phyloP scores from a whole-genome alignment of 2,888 invertebrate genomes.

The Theodoxus fluviatilis region DNA sequence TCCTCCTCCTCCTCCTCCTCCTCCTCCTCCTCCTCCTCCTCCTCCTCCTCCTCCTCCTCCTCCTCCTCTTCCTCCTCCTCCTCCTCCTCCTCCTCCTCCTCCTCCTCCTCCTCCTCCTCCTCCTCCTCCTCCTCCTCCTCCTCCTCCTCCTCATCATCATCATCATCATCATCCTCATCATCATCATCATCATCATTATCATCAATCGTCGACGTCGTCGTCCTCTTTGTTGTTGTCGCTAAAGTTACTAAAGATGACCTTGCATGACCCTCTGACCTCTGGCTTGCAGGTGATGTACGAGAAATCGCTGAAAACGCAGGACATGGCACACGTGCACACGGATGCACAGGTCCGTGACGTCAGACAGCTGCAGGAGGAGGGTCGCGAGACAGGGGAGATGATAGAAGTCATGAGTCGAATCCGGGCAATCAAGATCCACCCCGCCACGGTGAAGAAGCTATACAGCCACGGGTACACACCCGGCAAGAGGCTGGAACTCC shows the following conservation, averaged over 20 bases:
- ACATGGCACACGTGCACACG: slow-evolving; percentile 21
- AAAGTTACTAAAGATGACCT: background rate
- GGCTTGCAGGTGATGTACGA: slow-evolving; percentile 27
- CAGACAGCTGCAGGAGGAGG: slow-evolving; percentile 28
- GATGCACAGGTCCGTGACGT: slow-evolving; percentile 24
- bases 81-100: background rate
- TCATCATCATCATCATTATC: background rate
- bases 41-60: too few species aligned
- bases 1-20: too few species aligned
- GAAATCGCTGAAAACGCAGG: slow-evolving; percentile 23
- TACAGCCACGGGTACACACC: slow-evolving; percentile 48
- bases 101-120: background rate
- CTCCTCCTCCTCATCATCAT: slow-evolving; percentile 8
- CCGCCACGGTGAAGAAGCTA: slow-evolving; percentile 54
- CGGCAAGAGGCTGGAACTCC: slow-evolving; percentile 42
- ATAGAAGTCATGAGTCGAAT: slow-evolving; percentile 45
- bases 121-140: slow-evolving; percentile 8
- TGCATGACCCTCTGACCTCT: background rate
- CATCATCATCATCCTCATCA: slow-evolving; percentile 8
- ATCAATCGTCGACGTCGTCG: too few species aligned
- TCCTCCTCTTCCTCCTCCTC: too few species aligned
- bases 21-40: too few species aligned
- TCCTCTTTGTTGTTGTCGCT: background rate
- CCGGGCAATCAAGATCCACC: slow-evolving; percentile 49
- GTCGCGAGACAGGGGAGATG: slow-evolving; percentile 38